Evolutionary conservation across 2,113 vertebrate species (phyloP).

Genomic region (Osmerus mordax): DNA sequence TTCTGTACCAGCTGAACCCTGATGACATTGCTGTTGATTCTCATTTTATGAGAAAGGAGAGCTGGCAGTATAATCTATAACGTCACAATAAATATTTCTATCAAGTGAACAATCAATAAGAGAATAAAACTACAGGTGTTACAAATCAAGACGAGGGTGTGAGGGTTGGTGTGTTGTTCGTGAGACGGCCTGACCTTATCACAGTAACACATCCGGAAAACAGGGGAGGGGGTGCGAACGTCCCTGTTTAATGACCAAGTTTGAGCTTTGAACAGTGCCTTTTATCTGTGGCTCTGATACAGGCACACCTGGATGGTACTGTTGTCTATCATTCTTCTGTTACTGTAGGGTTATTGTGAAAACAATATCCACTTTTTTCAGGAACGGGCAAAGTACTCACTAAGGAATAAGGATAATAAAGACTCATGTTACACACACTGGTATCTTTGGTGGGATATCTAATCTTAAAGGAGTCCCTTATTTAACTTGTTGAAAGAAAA

Average conservation of each 20-base stretch:
- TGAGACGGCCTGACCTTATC: neutral
- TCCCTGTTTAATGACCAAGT: neutral
- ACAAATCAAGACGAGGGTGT: no score
- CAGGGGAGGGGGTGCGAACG: neutral
- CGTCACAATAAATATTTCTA: no score
- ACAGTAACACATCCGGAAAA: neutral
- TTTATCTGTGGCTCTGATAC: neutral
- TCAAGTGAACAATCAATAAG: no score
- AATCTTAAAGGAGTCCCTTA: constrained; percentile 33
- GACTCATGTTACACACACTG: constrained; percentile 6
- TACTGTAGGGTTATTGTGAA: neutral
- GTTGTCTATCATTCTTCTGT: neutral
- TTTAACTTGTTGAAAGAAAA: constrained; percentile 19
- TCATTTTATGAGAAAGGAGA: no score
- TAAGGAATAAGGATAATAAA: constrained; percentile 31
- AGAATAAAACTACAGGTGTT: no score
- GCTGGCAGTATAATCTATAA: no score
- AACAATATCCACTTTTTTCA: constrained; percentile 38
- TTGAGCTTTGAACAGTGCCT: neutral
- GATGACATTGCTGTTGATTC: no score
- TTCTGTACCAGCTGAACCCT: no score
- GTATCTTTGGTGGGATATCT: constrained; percentile 33
- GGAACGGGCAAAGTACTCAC: constrained; percentile 51
- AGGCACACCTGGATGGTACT: neutral
- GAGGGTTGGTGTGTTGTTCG: no score